Evolutionary conservation across 2,797 vertebrate species (phyloP).

Genomic region (Pantherophis alleghaniensis): DNA sequence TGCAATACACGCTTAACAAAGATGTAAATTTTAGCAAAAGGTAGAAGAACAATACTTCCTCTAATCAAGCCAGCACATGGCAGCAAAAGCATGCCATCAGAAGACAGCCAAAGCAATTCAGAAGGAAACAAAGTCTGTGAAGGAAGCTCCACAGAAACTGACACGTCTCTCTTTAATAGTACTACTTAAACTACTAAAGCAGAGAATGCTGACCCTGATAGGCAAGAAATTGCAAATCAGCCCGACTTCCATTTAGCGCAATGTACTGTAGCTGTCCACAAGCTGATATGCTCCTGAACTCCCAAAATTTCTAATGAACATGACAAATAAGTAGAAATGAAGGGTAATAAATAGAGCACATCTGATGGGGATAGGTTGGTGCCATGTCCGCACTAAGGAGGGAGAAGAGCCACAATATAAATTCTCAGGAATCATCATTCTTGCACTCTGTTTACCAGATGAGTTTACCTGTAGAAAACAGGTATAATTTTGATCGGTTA

Average conservation of each 20-base stretch:
- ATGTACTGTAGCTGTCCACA: not conserved
- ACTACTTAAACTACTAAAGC: not conserved
- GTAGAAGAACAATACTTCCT: not conserved
- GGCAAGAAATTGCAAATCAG: not conserved
- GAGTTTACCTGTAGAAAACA: not conserved
- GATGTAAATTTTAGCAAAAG: not conserved
- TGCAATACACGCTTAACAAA: not conserved
- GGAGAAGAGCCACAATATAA: not conserved
- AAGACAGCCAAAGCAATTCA: not conserved
- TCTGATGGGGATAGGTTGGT: not conserved
- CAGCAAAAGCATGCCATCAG: not conserved
- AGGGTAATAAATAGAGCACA: not conserved
- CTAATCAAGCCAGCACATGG: not conserved
- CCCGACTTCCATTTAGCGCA: not conserved
- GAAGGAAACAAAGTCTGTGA: not conserved
- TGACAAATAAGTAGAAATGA: not conserved
- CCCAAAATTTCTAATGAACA: not conserved
- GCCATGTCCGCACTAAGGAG: not conserved
- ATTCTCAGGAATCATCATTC: not conserved
- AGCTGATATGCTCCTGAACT: not conserved
- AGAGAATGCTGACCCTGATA: not conserved
- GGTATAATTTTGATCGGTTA: not conserved
- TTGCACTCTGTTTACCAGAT: not conserved
- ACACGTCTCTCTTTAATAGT: not conserved
- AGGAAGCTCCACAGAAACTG: not conserved